These are phyloP conservation scores for Tamandua tetradactyla DNA, from an alignment of 2,797 vertebrate species.

Conservation along the genomic window DNA sequence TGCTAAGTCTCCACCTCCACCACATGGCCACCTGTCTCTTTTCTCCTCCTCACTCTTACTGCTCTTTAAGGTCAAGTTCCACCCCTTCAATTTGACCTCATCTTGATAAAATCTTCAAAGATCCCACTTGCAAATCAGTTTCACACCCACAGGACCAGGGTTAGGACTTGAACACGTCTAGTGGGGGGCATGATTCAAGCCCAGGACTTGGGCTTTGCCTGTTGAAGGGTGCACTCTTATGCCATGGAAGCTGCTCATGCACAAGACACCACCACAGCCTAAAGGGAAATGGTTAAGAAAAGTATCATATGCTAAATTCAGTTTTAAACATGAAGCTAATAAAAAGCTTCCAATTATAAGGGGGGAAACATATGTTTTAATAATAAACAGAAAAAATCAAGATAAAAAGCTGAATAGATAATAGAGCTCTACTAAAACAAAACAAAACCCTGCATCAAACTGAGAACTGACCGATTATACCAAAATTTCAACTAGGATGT, in stretches of 20 bases:
- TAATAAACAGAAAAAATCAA: neutral
- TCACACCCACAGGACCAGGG: too few species aligned
- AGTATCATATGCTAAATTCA: neutral
- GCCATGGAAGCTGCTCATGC: neutral
- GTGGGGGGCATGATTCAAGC: too few species aligned
- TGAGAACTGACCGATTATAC: neutral
- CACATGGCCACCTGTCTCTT: too few species aligned
- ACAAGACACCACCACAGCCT: neutral
- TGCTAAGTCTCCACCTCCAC: too few species aligned
- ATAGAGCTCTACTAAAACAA: neutral
- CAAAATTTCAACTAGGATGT: conserved; percentile 16
- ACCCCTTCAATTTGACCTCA: too few species aligned
- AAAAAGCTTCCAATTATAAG: neutral
- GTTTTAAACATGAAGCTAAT: neutral
- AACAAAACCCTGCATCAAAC: neutral
- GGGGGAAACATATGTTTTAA: neutral
- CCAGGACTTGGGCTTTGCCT: neutral
- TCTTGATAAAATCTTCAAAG: too few species aligned
- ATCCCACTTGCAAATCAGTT: too few species aligned
- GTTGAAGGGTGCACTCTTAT: neutral
- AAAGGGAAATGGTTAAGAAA: neutral
- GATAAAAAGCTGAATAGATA: neutral
- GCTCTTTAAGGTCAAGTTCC: too few species aligned
- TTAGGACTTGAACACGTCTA: too few species aligned
- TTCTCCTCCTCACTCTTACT: too few species aligned